Evolutionary conservation across 2,888 invertebrate genomes (phyloP).

Genomic region (Melinaea menophilus): DNA sequence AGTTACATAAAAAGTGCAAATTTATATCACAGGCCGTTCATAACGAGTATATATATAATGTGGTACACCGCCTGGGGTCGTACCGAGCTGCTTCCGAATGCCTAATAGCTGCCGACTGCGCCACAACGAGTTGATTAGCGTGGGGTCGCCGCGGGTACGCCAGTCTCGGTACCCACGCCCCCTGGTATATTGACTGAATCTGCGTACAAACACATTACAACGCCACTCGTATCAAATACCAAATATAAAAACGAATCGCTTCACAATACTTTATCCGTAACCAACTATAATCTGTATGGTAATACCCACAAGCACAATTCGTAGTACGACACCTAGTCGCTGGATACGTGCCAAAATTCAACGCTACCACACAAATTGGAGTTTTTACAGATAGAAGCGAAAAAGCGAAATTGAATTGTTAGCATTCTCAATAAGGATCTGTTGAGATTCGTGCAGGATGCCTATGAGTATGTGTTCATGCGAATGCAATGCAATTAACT

Average conservation of each 20-base stretch:
- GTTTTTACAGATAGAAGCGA: constrained; percentile 61
- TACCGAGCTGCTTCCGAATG: constrained; percentile 81
- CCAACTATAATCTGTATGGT: constrained; percentile 53
- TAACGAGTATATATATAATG: not conserved
- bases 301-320: constrained; percentile 34
- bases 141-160: constrained; percentile 83
- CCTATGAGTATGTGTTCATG: constrained; percentile 28
- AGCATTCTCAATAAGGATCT: constrained; percentile 48
- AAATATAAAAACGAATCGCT: constrained; percentile 19
- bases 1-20: not conserved
- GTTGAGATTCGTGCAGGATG: constrained; percentile 57
- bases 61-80: constrained; percentile 26
- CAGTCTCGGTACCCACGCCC: constrained; percentile 83
- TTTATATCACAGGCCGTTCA: not conserved
- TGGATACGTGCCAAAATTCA: constrained; percentile 67
- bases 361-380: constrained; percentile 44
- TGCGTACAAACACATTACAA: constrained; percentile 58
- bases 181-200: constrained; percentile 79
- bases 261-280: constrained; percentile 32
- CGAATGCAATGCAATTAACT: no score
- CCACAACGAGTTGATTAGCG: constrained; percentile 85
- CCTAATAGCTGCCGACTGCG: constrained; percentile 85
- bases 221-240: constrained; percentile 18
- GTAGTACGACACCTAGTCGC: constrained; percentile 59
- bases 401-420: constrained; percentile 78